A percentile compares a stretch with the other conserved stretches of the same genome.
phyloP scores from a whole-genome alignment of 2,888 invertebrate species.

The Eumacrocentrus americanus region DNA sequence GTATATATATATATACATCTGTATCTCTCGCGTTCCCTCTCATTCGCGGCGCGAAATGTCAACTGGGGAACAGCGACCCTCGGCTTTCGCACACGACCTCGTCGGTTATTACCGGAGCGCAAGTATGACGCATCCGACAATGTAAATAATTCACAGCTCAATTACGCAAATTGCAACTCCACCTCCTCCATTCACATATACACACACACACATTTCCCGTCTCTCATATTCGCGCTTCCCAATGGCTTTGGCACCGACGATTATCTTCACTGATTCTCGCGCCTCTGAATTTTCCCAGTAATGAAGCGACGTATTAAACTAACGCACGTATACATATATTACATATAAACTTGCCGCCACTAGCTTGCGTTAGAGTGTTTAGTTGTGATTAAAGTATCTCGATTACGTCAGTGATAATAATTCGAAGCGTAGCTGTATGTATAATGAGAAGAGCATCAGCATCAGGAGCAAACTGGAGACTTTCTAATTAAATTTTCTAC shows the following conservation, averaged over 20 bases:
- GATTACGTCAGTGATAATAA: neutral
- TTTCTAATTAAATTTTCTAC: conserved; percentile 8
- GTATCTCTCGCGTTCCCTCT: conserved; percentile 6
- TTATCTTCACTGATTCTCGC: conserved; percentile 7
- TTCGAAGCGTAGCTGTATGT: neutral
- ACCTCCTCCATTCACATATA: conserved; percentile 27
- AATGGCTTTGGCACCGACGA: neutral
- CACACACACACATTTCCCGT: conserved; percentile 16
- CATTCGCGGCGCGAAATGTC: conserved; percentile 9
- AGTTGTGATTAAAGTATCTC: neutral
- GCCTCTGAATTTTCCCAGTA: conserved; percentile 1
- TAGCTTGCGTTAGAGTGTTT: too few relatives aligned
- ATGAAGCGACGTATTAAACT: conserved; percentile 4
- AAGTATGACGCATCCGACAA: conserved; percentile 55
- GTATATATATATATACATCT: neutral
- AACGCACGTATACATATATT: conserved; percentile 1
- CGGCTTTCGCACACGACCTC: conserved; percentile 26
- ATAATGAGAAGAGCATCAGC: too few relatives aligned
- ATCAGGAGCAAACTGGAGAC: too few relatives aligned
- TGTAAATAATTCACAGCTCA: conserved; percentile 60
- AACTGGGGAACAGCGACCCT: conserved; percentile 23
- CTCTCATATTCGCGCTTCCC: conserved; percentile 22
- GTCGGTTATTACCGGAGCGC: conserved; percentile 43
- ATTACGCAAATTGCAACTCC: conserved; percentile 58
- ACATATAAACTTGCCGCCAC: neutral